Percentiles rank a stretch among this genome's conserved stretches.
Conservation (phyloP, 2,888 invertebrate genomes). For the Silvanus unidentatus region DNA sequence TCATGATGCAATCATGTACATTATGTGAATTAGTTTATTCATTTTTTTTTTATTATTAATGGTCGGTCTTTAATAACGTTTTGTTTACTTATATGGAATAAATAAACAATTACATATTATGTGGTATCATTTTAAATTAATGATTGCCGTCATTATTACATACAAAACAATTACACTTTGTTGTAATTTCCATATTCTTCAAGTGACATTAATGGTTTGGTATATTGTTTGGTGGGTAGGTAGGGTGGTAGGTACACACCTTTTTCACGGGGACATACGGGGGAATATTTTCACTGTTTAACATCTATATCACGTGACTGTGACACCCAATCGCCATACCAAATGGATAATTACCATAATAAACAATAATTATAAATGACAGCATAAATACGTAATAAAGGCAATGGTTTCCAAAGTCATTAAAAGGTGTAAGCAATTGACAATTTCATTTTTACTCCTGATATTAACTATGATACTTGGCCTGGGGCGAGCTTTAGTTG, state of each 20-base stretch:
- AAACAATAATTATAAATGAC: constrained; percentile 45
- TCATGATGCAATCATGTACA: too few species aligned
- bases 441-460: too few species aligned
- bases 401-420: constrained; percentile 1
- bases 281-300: constrained; percentile 6
- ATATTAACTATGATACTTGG: too few species aligned
- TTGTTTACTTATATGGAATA: too few species aligned
- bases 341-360: constrained; percentile 41
- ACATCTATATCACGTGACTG: constrained; percentile 33
- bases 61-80: too few species aligned
- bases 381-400: constrained; percentile 42
- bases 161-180: constrained; percentile 24
- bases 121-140: constrained; percentile 20
- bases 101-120: too few species aligned
- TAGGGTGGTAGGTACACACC: constrained; percentile 8
- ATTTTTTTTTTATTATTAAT: too few species aligned
- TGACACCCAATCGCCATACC: constrained; percentile 38
- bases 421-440: too few species aligned
- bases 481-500: too few species aligned
- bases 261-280: constrained; percentile 4
- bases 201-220: too few species aligned
- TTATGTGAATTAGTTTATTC: too few species aligned
- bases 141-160: constrained; percentile 23
- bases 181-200: constrained; percentile 28
- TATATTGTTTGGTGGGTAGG: constrained; percentile 7